Evolutionary conservation across 2,797 vertebrate genomes (phyloP), one percentile per base, ranked within the genome.

Genomic region (Picus viridis): DNA sequence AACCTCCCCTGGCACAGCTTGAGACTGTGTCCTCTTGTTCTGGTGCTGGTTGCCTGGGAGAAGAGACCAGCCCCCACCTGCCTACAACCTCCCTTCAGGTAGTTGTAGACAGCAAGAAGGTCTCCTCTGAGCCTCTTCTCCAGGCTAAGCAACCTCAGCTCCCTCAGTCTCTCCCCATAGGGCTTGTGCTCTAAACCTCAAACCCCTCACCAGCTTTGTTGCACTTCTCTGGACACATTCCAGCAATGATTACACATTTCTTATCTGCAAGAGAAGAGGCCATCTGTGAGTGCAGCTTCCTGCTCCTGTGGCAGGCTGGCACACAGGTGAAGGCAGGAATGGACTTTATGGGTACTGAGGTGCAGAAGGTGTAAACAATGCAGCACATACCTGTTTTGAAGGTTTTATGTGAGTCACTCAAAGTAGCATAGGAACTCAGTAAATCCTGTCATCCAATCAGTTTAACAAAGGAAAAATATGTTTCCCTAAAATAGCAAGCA

Each of bases 401-500:
- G 26, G 20, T 26, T 67, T 57, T 9, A 43, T 23, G 14, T 62
- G 61, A 96, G 47, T 91, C 73, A 85, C 56, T 83, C 34, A 70
- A 57, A 88, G 73, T 51, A 89, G 64, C 53, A 62, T 6, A 75
- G 47, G 26, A 88, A 89, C 57, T 79, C 93, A 89, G 56, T 88
- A 80, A 89, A 29, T 92, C 74, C 77, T 94, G 61, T 86, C 74
- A 86, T 69, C 53, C 88, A 73, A 89, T 92, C 74, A 89, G 76
- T 82, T 34, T 80, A 91, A 94, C 69, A 94, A 83, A 90, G n/a
- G 86, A 92, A 95, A 92, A 94, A 71, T 59, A 70, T 53, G 30
- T 88, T 93, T 86, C 82, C 85, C 87, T 90, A 86, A 95, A 94
- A 94, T 76, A 93, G 81, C 74, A 86, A 78, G 81, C 78, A 92